A percentile compares a stretch with the other conserved stretches of the same genome.
Conservation (phyloP, 2,888 invertebrate species). For the Polyommatus icarus region DNA sequence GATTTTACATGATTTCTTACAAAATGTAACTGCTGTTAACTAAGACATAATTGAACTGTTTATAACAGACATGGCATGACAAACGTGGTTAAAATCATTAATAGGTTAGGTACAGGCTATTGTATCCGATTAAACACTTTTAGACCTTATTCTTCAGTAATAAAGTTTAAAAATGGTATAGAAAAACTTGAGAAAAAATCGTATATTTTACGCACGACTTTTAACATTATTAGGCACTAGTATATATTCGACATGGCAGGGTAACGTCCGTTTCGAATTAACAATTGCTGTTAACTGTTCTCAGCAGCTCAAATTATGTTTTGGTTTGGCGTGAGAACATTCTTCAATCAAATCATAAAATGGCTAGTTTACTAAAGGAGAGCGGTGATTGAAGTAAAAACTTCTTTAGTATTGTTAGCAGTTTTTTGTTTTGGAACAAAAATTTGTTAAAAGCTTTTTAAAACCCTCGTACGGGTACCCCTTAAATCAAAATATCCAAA, state of each 20-base stretch:
- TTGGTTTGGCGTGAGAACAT: constrained; percentile 68
- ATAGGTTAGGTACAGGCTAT: neutral
- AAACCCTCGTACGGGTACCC: too few relatives aligned
- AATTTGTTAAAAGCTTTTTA: too few relatives aligned
- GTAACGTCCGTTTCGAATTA: constrained; percentile 55
- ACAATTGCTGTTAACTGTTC: constrained; percentile 66
- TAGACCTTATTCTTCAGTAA: neutral
- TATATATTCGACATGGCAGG: constrained; percentile 34
- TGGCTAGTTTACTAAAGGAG: neutral
- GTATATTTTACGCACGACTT: neutral
- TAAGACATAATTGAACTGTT: too few relatives aligned
- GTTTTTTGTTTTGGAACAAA: too few relatives aligned
- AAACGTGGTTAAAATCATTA: neutral
- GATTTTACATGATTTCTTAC: too few relatives aligned
- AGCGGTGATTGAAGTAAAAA: too few relatives aligned
- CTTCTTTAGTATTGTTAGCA: too few relatives aligned
- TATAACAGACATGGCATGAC: neutral
- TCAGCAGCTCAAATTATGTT: constrained; percentile 69
- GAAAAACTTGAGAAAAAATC: neutral
- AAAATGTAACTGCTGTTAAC: too few relatives aligned
- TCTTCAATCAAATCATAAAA: constrained; percentile 36
- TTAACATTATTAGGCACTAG: neutral
- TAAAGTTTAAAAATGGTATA: neutral
- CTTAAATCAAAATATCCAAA: too few relatives aligned
- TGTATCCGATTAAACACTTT: neutral